Conservation (phyloP, 2,888 invertebrate species). For the Polia nebulosa region DNA sequence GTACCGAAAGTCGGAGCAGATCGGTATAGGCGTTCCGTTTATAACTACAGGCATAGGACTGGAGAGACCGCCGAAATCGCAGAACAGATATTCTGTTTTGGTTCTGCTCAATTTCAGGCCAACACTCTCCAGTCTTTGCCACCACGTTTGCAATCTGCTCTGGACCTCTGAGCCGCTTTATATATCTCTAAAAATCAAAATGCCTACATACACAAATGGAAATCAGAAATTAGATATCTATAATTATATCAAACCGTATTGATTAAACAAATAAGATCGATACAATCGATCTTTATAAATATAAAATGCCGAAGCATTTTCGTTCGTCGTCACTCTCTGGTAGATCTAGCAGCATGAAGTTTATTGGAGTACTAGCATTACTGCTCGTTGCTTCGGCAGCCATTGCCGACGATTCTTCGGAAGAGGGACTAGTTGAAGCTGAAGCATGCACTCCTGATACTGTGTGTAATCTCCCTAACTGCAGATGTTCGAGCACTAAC, state of each 20-base stretch:
- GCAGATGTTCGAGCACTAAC: slow-evolving; percentile 87
- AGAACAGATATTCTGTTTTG: no score
- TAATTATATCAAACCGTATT: slow-evolving; percentile 32
- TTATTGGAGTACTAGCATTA: slow-evolving; percentile 43
- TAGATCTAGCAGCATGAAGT: slow-evolving; percentile 57
- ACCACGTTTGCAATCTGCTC: no score
- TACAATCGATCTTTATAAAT: slow-evolving; percentile 56
- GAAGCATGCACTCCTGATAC: slow-evolving; percentile 76
- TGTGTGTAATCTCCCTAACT: slow-evolving; percentile 87
- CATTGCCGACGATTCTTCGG: slow-evolving; percentile 39
- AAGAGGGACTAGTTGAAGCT: slow-evolving; percentile 69
- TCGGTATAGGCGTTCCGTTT: no score
- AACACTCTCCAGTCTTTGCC: no score
- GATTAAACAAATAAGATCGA: slow-evolving; percentile 44
- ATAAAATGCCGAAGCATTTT: slow-evolving; percentile 44
- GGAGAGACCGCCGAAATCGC: no score
- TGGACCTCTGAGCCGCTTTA: no score
- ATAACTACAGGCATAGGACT: no score
- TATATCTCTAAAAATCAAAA: slow-evolving; percentile 7
- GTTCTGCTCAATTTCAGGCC: no score
- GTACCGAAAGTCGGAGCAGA: no score
- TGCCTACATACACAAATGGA: not conserved
- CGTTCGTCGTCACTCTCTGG: slow-evolving; percentile 17
- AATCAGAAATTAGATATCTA: slow-evolving; percentile 43
- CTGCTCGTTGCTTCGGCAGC: slow-evolving; percentile 46